Conservation (phyloP, 2,888 invertebrate genomes). For the Troides oblongomaculatus region DNA sequence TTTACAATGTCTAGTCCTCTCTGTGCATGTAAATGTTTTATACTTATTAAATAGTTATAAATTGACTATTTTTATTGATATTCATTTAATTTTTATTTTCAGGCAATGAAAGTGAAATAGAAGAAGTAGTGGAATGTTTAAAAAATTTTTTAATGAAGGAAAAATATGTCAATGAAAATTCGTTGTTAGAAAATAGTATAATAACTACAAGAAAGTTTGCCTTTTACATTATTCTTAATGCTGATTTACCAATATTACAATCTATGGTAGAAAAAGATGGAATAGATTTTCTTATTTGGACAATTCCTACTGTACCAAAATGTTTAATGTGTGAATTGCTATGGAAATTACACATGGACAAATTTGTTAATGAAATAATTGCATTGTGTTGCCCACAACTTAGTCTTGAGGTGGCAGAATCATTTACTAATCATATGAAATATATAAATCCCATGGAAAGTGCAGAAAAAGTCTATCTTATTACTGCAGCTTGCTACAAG, state of each 20-base stretch:
- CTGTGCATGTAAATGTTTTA: too few species aligned
- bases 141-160: conserved; percentile 50
- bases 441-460: conserved; percentile 56
- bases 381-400: conserved; percentile 54
- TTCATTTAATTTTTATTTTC: conserved; percentile 35
- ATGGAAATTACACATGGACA: conserved; percentile 60
- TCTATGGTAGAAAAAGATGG: conserved; percentile 56
- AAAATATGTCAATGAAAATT: conserved; percentile 47
- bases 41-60: conserved; percentile 4
- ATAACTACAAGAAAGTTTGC: conserved; percentile 53
- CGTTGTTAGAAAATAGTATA: conserved; percentile 38
- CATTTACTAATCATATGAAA: conserved; percentile 59
- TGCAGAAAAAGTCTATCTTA: conserved; percentile 46
- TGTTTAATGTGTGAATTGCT: conserved; percentile 66
- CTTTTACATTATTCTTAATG: conserved; percentile 61
- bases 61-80: not conserved
- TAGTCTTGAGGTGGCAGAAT: conserved; percentile 55
- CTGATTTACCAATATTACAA: conserved; percentile 55
- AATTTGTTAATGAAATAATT: conserved; percentile 60
- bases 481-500: conserved; percentile 54
- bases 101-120: conserved; percentile 68
- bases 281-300: conserved; percentile 58
- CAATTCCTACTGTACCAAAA: conserved; percentile 60
- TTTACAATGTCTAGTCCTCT: too few species aligned
- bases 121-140: conserved; percentile 47